phyloP scores from a whole-genome alignment of 2,797 vertebrate species.

The Manis pentadactyla region DNA sequence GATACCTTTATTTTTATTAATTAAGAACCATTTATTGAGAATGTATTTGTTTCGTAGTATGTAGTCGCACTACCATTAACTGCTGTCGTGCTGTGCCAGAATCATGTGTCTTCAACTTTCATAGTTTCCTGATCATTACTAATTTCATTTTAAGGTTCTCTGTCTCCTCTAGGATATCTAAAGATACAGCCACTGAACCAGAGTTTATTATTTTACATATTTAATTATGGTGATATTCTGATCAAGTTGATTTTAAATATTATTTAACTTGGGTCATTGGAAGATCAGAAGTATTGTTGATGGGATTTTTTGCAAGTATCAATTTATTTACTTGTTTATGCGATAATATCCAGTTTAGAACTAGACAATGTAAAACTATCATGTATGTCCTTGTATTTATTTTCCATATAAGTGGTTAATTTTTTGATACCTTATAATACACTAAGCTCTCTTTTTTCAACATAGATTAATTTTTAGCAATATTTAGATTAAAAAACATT shows the following conservation, averaged over 20 bases:
- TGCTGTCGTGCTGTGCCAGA: slow-evolving; percentile 23
- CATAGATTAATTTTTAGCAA: not conserved
- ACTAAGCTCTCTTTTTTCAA: not conserved
- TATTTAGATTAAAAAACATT: not conserved
- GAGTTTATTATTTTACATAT: slow-evolving; percentile 44
- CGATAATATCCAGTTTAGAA: slow-evolving; percentile 23
- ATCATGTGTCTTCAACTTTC: not conserved
- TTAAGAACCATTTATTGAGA: slow-evolving; percentile 56
- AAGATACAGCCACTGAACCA: not conserved
- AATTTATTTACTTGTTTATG: not conserved
- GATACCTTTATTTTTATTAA: slow-evolving; percentile 28
- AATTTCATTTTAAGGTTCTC: slow-evolving; percentile 65
- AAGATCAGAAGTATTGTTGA: not conserved
- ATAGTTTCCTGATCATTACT: slow-evolving; percentile 60
- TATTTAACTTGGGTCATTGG: not conserved
- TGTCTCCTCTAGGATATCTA: not conserved
- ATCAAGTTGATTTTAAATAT: not conserved
- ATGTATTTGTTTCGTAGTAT: slow-evolving; percentile 44
- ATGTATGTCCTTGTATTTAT: not conserved
- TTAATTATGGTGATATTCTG: slow-evolving; percentile 13
- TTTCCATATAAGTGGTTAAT: not conserved
- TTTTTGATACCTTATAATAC: not conserved
- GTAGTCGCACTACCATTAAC: slow-evolving; percentile 70
- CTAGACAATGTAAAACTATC: not conserved
- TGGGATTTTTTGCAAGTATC: not conserved